Conservation (phyloP, 2,113 vertebrate species). For the Lepus europaeus region DNA sequence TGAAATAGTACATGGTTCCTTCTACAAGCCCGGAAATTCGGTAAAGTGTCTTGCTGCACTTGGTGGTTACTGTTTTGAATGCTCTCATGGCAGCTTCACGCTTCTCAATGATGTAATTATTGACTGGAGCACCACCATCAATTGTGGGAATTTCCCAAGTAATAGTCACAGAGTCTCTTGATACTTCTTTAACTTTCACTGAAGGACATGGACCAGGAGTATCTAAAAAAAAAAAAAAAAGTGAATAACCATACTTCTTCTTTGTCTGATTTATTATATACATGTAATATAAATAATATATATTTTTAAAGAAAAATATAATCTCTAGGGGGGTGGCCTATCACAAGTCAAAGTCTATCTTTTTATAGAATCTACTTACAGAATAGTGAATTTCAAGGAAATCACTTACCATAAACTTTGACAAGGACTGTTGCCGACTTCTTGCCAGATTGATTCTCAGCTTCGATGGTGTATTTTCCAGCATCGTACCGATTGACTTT, state of each 20-base stretch:
- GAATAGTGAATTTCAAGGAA: slow-evolving; percentile 22
- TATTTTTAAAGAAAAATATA: not conserved
- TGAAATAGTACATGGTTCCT: slow-evolving; percentile 97
- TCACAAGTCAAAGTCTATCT: not conserved
- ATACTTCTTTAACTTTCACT: slow-evolving; percentile 95
- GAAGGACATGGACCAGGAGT: slow-evolving; percentile 96
- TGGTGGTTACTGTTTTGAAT: slow-evolving; percentile 97
- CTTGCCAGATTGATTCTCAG: slow-evolving; percentile 97
- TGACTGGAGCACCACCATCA: slow-evolving; percentile 97
- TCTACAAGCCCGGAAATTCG: slow-evolving; percentile 94
- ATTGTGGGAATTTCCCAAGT: slow-evolving; percentile 96
- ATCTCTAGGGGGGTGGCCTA: not conserved
- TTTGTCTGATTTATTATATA: slow-evolving; percentile 11
- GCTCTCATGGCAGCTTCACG: slow-evolving; percentile 99
- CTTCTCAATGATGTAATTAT: slow-evolving; percentile 97
- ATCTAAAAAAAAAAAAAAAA: slow-evolving; percentile 87
- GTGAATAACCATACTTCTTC: not conserved
- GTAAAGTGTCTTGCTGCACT: slow-evolving; percentile 97
- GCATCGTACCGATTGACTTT: slow-evolving; percentile 98
- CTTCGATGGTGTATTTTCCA: slow-evolving; percentile 96
- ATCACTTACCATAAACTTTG: slow-evolving; percentile 95
- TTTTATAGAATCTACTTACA: not conserved
- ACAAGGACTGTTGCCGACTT: slow-evolving; percentile 96
- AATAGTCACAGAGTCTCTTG: slow-evolving; percentile 94
- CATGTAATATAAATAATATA: not conserved